Evolutionary conservation across 2,888 invertebrate genomes (phyloP).

Genomic region (Galerucella pusilla): DNA sequence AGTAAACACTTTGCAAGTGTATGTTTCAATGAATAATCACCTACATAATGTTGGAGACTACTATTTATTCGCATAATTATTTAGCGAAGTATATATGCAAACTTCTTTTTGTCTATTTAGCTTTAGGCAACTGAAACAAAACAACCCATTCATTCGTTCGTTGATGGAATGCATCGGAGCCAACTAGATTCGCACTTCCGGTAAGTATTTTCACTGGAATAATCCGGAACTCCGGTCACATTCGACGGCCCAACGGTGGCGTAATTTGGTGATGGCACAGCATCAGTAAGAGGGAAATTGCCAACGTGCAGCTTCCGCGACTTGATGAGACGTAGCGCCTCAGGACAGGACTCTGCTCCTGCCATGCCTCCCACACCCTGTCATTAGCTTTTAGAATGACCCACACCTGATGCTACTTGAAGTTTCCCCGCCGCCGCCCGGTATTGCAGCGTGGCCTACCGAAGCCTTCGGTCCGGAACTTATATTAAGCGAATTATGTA

Average conservation of each 20-base stretch:
- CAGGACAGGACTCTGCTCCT: constrained; percentile 51
- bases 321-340: constrained; percentile 64
- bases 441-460: constrained; percentile 8
- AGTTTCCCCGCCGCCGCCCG: constrained; percentile 8
- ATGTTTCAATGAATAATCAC: too few relatives aligned
- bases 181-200: constrained; percentile 22
- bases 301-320: constrained; percentile 66
- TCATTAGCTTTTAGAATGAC: constrained; percentile 3
- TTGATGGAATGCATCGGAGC: constrained; percentile 15
- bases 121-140: background rate
- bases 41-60: too few relatives aligned
- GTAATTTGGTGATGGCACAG: constrained; percentile 64
- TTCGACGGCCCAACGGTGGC: constrained; percentile 48
- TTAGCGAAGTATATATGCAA: too few relatives aligned
- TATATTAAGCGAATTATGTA: constrained; percentile 11
- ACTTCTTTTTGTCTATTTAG: background rate
- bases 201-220: constrained; percentile 32
- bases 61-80: too few relatives aligned
- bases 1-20: too few relatives aligned
- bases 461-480: constrained; percentile 12
- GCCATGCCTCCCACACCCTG: constrained; percentile 12
- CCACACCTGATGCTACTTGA: constrained; percentile 10
- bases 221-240: constrained; percentile 61
- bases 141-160: background rate
- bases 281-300: constrained; percentile 63